These are phyloP conservation scores for Coranthus polyacanthus DNA, from an alignment of 2,797 vertebrate genomes.

Conservation along the genomic window DNA sequence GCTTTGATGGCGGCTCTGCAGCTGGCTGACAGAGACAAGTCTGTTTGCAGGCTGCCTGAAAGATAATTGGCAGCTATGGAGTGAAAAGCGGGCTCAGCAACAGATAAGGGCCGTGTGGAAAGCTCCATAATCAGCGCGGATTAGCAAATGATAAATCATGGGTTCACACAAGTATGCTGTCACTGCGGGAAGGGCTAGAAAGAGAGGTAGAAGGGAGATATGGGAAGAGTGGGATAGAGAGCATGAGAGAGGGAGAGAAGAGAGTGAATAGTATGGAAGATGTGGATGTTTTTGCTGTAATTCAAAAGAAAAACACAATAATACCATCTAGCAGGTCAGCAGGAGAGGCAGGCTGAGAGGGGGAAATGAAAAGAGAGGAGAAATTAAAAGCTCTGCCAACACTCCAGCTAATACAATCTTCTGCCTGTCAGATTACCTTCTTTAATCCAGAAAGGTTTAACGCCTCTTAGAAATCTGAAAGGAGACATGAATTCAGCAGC, in stretches of 20 bases:
- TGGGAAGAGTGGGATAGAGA: slow-evolving; percentile 42
- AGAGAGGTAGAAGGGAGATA: slow-evolving; percentile 43
- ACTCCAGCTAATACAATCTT: slow-evolving; percentile 85
- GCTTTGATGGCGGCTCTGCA: slow-evolving; percentile 51
- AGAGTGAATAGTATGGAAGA: slow-evolving; percentile 58
- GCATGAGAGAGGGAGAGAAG: slow-evolving; percentile 35
- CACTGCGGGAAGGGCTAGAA: slow-evolving; percentile 63
- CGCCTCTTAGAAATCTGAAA: slow-evolving; percentile 85
- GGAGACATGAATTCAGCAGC: slow-evolving; percentile 84
- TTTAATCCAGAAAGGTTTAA: slow-evolving; percentile 88
- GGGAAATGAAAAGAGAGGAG: slow-evolving; percentile 72
- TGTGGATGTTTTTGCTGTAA: slow-evolving; percentile 75
- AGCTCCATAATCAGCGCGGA: slow-evolving; percentile 83
- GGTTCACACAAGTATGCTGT: slow-evolving; percentile 79
- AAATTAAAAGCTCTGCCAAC: slow-evolving; percentile 86
- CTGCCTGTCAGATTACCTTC: slow-evolving; percentile 87
- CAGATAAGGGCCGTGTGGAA: slow-evolving; percentile 82
- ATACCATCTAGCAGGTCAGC: slow-evolving; percentile 78
- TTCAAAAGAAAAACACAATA: slow-evolving; percentile 77
- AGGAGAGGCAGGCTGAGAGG: slow-evolving; percentile 60
- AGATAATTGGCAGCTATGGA: slow-evolving; percentile 82
- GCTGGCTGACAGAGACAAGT: slow-evolving; percentile 72
- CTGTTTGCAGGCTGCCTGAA: slow-evolving; percentile 66
- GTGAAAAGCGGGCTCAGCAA: slow-evolving; percentile 84
- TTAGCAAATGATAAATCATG: slow-evolving; percentile 84